Percentiles rank a stretch among this genome's conserved stretches.
Evolutionary conservation across 2,113 vertebrate species (phyloP).

Genomic region (Aythya baeri): DNA sequence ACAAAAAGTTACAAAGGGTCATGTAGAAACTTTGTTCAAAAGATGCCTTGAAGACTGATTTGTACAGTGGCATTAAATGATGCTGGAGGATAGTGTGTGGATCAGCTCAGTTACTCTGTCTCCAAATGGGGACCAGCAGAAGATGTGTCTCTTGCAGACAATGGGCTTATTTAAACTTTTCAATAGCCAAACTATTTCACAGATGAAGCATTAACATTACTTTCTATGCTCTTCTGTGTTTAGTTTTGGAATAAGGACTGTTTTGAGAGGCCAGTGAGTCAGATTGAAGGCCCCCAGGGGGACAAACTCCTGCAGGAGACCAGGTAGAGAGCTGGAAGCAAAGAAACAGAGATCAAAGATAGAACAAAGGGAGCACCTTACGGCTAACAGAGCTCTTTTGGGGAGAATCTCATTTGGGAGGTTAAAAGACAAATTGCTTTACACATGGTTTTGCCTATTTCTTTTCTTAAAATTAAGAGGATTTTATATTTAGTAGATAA

Average conservation of each 20-base stretch:
- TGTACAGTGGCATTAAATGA: not conserved
- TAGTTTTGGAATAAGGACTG: not conserved
- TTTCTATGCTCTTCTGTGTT: not conserved
- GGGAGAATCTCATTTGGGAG: not conserved
- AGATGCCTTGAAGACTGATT: not conserved
- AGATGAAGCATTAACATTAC: constrained; percentile 2
- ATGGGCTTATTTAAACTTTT: not conserved
- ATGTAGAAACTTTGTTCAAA: not conserved
- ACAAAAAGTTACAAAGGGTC: not conserved
- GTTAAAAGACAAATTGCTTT: not conserved
- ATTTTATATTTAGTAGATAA: not conserved
- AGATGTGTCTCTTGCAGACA: not conserved
- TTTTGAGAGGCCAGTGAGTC: not conserved
- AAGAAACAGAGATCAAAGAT: not conserved
- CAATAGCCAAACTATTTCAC: not conserved
- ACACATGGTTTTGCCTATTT: not conserved
- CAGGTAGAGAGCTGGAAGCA: not conserved
- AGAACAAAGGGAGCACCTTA: not conserved
- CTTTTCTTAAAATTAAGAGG: not conserved
- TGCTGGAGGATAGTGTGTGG: not conserved
- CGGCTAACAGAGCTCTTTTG: not conserved
- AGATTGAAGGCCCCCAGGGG: not conserved
- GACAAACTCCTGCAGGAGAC: not conserved
- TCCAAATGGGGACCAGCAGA: not conserved
- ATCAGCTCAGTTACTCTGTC: not conserved